Base-by-base conservation (phyloP, 2,113 vertebrate species). In the Dicaeum eximium region DNA sequence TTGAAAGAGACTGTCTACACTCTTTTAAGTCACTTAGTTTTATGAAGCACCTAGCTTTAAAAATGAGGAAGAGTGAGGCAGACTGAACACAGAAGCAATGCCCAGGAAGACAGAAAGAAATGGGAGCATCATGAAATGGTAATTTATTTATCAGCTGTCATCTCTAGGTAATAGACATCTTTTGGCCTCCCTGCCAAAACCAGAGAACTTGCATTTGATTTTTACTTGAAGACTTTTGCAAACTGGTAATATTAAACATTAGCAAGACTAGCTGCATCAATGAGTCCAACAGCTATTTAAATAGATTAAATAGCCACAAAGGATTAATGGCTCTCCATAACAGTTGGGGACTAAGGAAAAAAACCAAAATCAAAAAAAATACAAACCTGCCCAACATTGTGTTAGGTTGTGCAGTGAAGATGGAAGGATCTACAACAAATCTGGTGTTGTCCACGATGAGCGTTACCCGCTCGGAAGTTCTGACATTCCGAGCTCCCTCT, bases 351-450 rank as follows among this genome's bases (percentile, higher is more conserved):
- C 48, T 23, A 45, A 23, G 11, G 8, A 6, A 35, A n/a, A 61
- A 60, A 35, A 33, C 4, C 31, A 15, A 53, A n/a, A 7, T 11
- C 25, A 25, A 53, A 30, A 48, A 5, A 62, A 20, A 93, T 84
- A 96, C 98, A 70, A 97, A 99, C 99, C 99, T 99, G 97, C 99
- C 99, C 98, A 99, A 97, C 99, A 99, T 99, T 31, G 99, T 99
- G 92, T 99, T 99, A 93, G 99, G 99, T 45, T 99, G 99, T 88
- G 99, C 99, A 20, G 98, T 99, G 95, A 99, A 99, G 97, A 99
- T 99, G 45, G 99, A 98, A 56, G 99, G 99, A 97, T 99, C 99
- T 53, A 99, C 99, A 78, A 99, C 99, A 95, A 99, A 99, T 98
- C 99, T 99, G 35, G 99, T 99, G 97, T 99, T 99, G 97, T 99